Evolutionary conservation across 2,888 invertebrate genomes (phyloP).

Genomic region (Synergus itoensis): DNA sequence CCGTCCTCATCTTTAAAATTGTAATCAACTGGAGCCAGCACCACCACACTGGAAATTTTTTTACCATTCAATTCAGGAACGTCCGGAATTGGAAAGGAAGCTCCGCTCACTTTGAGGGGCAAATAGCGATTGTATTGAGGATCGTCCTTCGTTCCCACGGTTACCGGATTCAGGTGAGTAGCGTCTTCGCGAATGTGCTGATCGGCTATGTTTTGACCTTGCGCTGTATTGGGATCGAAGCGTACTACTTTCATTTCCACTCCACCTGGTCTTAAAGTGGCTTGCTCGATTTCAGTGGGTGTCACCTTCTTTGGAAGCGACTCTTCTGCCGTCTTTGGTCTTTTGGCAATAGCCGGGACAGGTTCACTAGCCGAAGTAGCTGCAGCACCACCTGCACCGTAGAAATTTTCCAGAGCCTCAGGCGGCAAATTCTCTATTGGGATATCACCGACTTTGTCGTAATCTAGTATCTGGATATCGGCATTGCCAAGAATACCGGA

Average conservation of each 20-base stretch:
- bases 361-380: conserved; percentile 85
- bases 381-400: conserved; percentile 89
- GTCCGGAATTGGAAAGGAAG: conserved; percentile 91
- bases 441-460: conserved; percentile 92
- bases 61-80: conserved; percentile 87
- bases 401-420: conserved; percentile 92
- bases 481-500: conserved; percentile 93
- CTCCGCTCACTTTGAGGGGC: conserved; percentile 90
- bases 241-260: conserved; percentile 93
- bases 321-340: conserved; percentile 61
- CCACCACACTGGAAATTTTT: conserved; percentile 91
- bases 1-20: conserved; percentile 79
- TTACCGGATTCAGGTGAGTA: conserved; percentile 86
- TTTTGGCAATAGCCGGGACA: conserved; percentile 82
- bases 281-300: conserved; percentile 72
- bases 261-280: conserved; percentile 79
- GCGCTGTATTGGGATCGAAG: conserved; percentile 87
- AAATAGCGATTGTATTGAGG: conserved; percentile 90
- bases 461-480: conserved; percentile 92
- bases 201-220: conserved; percentile 85
- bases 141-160: conserved; percentile 79
- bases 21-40: conserved; percentile 90
- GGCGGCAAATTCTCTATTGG: conserved; percentile 90
- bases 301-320: conserved; percentile 58
- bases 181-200: conserved; percentile 87